These are phyloP conservation scores for Andrena bucephala DNA, from an alignment of 2,888 invertebrate species.

Conservation along the genomic window DNA sequence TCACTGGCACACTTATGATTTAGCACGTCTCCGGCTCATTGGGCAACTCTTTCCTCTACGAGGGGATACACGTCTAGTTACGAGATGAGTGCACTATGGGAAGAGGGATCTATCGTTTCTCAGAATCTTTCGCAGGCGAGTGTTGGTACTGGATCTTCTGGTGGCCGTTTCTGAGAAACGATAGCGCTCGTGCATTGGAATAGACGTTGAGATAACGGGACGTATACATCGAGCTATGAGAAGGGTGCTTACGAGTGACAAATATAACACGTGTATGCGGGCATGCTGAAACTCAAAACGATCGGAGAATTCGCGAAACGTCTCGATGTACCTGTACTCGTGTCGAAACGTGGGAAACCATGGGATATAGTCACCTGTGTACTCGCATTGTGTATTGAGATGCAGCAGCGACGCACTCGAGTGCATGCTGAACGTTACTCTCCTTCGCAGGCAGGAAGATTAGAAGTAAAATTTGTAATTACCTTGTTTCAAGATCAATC, in stretches of 20 bases:
- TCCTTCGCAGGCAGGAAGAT: too few species aligned
- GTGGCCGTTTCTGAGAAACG: background rate
- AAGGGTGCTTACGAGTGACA: constrained; percentile 5
- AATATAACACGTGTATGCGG: constrained; percentile 13
- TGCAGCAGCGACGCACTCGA: background rate
- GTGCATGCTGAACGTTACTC: background rate
- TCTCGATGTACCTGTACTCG: background rate
- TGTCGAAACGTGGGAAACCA: background rate
- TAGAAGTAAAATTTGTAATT: background rate
- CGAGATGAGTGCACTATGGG: background rate
- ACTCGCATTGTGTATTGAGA: background rate
- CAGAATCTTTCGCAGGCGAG: background rate
- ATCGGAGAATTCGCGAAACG: background rate
- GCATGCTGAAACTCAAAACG: constrained; percentile 48
- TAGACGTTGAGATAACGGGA: background rate
- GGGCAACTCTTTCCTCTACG: background rate
- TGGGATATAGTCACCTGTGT: constrained; percentile 20
- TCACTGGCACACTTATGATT: too few species aligned
- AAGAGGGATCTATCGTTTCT: background rate
- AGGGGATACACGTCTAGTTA: background rate
- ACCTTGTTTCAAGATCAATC: background rate
- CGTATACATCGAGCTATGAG: constrained; percentile 9
- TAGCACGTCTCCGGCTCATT: background rate
- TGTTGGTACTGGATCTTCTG: too few species aligned
- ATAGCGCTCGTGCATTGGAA: background rate